Conservation (phyloP, 2,113 vertebrate species). For the Sialia sialis region DNA sequence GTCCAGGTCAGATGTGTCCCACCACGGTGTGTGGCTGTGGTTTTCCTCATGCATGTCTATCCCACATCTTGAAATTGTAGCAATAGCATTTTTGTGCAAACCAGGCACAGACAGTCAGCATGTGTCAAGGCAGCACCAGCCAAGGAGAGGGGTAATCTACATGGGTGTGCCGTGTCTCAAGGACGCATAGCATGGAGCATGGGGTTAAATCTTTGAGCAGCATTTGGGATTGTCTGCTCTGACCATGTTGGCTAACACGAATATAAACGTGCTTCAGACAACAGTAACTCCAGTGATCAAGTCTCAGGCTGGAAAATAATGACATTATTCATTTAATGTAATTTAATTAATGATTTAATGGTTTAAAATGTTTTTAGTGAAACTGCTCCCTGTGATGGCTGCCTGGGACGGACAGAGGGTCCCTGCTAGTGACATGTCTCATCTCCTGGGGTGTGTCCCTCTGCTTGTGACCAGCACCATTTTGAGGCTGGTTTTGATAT, state of each 20-base stretch:
- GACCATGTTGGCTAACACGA: background rate
- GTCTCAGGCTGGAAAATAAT: background rate
- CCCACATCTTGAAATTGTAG: background rate
- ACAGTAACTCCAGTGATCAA: background rate
- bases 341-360: background rate
- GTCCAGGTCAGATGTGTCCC: accelerated
- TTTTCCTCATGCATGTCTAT: accelerated
- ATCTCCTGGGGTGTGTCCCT: background rate
- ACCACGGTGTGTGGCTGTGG: accelerated
- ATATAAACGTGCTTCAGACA: background rate
- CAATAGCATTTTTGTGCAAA: accelerated
- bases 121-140: accelerated
- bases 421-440: background rate
- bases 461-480: accelerated
- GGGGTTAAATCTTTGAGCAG: background rate
- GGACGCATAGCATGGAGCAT: accelerated
- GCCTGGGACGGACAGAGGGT: background rate
- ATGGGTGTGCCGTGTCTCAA: background rate
- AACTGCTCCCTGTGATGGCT: background rate
- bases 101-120: background rate
- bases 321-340: background rate
- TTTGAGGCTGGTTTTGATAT: background rate
- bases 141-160: accelerated
- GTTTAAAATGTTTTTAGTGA: background rate
- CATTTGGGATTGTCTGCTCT: background rate